phyloP scores from a whole-genome alignment of 2,888 invertebrate genomes.

The Quadroppia sp. region DNA sequence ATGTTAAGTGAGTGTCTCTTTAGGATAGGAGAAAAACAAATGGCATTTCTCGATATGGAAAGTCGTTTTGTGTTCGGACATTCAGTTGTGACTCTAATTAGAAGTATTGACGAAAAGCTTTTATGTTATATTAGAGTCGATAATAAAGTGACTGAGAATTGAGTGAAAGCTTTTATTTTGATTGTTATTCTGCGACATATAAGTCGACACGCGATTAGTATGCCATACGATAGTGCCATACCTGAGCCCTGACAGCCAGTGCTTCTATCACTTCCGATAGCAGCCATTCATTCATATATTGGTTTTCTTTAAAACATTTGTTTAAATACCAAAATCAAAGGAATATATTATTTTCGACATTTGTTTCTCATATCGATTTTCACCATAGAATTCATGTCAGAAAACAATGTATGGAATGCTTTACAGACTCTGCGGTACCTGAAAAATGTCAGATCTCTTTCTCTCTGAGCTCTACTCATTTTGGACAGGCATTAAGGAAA shows the following conservation, averaged over 20 bases:
- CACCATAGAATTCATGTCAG: neutral
- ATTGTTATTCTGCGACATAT: slow-evolving; percentile 2
- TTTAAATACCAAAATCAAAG: neutral
- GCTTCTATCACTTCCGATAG: neutral
- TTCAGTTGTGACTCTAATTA: too few species aligned
- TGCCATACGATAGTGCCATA: neutral
- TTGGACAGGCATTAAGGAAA: neutral
- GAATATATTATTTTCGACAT: neutral
- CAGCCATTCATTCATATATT: neutral
- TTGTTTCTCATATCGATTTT: neutral
- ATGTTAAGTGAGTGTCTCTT: too few species aligned
- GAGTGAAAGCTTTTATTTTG: slow-evolving; percentile 25
- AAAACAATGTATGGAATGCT: neutral
- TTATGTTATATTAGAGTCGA: neutral
- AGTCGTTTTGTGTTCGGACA: too few species aligned
- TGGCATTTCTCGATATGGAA: too few species aligned
- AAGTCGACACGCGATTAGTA: slow-evolving; percentile 27
- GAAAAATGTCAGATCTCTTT: neutral
- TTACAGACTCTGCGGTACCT: neutral
- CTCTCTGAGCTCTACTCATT: neutral
- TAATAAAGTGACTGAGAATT: neutral
- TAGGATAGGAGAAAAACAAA: too few species aligned
- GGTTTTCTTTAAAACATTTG: neutral
- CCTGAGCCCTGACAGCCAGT: neutral
- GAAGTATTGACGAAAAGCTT: neutral